phyloP scores from a whole-genome alignment of 1,140 invertebrate genomes.

The Cherax destructor region DNA sequence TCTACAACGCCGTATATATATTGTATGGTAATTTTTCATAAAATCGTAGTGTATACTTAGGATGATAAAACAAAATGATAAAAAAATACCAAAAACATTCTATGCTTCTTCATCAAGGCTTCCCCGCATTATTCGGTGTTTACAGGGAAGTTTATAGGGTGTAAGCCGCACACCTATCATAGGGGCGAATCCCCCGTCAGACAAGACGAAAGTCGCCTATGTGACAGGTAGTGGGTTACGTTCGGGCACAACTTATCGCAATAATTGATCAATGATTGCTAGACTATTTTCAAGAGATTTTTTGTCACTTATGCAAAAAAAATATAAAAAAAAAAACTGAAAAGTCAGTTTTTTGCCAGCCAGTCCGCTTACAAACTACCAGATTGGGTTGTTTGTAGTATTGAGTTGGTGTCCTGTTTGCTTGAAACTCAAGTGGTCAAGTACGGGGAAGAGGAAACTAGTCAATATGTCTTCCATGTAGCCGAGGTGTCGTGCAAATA shows the following conservation, averaged over 20 bases:
- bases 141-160: slow-evolving; percentile 61
- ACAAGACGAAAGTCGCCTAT: slow-evolving; percentile 22
- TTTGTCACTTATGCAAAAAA: slow-evolving; percentile 61
- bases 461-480: neutral
- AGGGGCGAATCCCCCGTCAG: slow-evolving; percentile 21
- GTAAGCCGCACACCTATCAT: slow-evolving; percentile 36
- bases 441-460: neutral
- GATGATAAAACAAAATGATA: slow-evolving; percentile 64
- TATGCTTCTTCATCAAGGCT: slow-evolving; percentile 67
- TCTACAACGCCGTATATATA: slow-evolving; percentile 70
- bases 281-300: slow-evolving; percentile 61
- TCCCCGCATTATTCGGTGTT: slow-evolving; percentile 58
- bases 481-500: neutral
- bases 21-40: slow-evolving; percentile 71
- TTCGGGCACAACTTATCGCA: slow-evolving; percentile 65
- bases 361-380: slow-evolving; percentile 36
- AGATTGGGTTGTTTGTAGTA: slow-evolving; percentile 11
- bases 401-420: slow-evolving; percentile 15
- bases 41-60: slow-evolving; percentile 71
- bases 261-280: slow-evolving; percentile 66
- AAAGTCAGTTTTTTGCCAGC: slow-evolving; percentile 59
- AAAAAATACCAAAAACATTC: slow-evolving; percentile 69
- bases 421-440: slow-evolving; percentile 10
- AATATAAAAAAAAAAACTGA: slow-evolving; percentile 43
- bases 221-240: slow-evolving; percentile 42